Base-by-base conservation (phyloP, 2,113 vertebrate genomes). In the Crypturellus undulatus region DNA sequence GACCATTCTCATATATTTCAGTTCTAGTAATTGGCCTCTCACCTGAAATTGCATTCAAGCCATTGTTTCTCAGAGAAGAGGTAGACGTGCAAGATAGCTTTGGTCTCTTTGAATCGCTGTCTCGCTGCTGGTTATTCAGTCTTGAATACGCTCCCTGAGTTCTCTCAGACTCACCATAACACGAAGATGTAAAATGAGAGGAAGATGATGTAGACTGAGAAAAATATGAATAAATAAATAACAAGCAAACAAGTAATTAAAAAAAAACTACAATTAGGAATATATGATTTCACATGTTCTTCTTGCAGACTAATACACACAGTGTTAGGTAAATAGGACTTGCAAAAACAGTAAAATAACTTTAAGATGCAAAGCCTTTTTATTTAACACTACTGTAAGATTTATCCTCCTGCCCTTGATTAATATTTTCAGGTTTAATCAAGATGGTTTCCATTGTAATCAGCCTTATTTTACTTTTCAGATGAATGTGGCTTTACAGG, bases 91-190 rank as follows among this genome's bases (percentile, higher is more conserved):
- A 99, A 16, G 99, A 99, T 67, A 99, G 97, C 95, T 99, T 99
- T 96, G 99, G 99, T 96, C 99, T 98, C 98, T 99, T 99, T 79
- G 99, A 98, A 92, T 99, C 99, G 19, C 98, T 98, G 90, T 99
- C 99, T 85, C 98, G 98, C 67, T 97, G 97, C 79, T 98, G 97
- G 83, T 97, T 98, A 78, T 98, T 98, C 32, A 98, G 96, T 95
- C 98, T 98, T n/a, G 98, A 98, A 83, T 98, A 98, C 38, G 98
- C 96, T 93, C 99, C 98, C 93, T 98, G 97, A 96, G 98, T 98
- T 93, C 98, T 98, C 95, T 99, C 99, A 54, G 98, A 97, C 62
- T 99, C 98, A 94, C 96, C 97, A 9, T 97, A 98, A 98, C 97
- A 98, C 11, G 96, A 67, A 94, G 98, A 94, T n/a, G 98, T 94